phyloP scores from a whole-genome alignment of 2,113 vertebrate genomes.

The Mellivora capensis region DNA sequence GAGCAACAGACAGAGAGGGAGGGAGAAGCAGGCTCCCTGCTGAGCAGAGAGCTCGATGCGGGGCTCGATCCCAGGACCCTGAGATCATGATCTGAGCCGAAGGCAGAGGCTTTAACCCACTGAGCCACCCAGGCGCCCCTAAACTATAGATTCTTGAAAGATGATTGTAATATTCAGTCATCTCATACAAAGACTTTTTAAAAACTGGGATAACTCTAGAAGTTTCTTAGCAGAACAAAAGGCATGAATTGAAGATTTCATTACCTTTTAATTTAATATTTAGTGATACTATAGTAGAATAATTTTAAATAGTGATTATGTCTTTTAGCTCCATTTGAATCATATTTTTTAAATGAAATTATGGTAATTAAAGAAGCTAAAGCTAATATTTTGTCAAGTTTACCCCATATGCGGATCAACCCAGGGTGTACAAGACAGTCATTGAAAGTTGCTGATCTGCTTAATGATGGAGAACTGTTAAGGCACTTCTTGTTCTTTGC shows the following conservation, averaged over 20 bases:
- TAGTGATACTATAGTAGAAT: not conserved
- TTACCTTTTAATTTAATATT: conserved; percentile 22
- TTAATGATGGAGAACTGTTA: not conserved
- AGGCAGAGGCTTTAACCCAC: too few species aligned
- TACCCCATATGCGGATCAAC: not conserved
- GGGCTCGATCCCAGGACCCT: too few species aligned
- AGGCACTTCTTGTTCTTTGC: not conserved
- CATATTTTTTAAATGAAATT: conserved; percentile 31
- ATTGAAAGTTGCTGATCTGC: not conserved
- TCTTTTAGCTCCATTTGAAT: conserved; percentile 5
- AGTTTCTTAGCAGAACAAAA: conserved; percentile 56
- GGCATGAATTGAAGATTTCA: conserved; percentile 29
- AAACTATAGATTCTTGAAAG: not conserved
- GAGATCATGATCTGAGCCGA: too few species aligned
- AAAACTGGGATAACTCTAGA: not conserved
- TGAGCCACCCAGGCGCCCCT: too few species aligned
- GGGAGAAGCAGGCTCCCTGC: too few species aligned
- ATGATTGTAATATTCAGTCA: not conserved
- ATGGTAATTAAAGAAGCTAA: conserved; percentile 15
- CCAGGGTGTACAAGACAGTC: not conserved
- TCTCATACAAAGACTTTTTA: not conserved
- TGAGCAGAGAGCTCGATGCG: too few species aligned
- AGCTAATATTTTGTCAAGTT: not conserved
- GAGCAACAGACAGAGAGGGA: too few species aligned
- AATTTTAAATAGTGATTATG: not conserved